A percentile compares a stretch with the other conserved stretches of the same genome.
phyloP scores from a whole-genome alignment of 2,113 vertebrate species.

The Phasianus colchicus region DNA sequence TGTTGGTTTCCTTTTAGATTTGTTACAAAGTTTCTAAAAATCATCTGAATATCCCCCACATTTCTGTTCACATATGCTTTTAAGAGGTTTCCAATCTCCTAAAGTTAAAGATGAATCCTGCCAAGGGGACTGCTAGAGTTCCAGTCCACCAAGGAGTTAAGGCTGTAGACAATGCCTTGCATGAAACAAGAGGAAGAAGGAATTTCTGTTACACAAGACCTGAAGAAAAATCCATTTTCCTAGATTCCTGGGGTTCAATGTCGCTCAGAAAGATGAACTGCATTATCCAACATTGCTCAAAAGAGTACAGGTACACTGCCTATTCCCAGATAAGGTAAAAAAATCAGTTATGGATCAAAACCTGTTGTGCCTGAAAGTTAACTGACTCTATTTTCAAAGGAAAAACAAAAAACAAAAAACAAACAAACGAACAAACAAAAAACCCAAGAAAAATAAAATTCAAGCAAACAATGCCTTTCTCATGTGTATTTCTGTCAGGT shows the following conservation, averaged over 20 bases:
- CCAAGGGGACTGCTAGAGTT: background rate
- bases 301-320: background rate
- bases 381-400: background rate
- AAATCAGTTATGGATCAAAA: background rate
- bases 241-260: background rate
- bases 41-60: background rate
- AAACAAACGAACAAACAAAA: too few relatives aligned
- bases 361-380: background rate
- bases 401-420: background rate
- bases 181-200: background rate
- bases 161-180: background rate
- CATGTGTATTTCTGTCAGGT: background rate
- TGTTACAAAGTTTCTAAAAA: constrained; percentile 6
- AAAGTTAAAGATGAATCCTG: background rate
- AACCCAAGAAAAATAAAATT: background rate
- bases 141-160: background rate
- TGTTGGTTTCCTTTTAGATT: background rate
- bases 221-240: background rate
- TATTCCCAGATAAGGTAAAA: background rate
- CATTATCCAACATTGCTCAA: background rate
- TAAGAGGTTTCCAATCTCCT: background rate
- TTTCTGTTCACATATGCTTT: background rate
- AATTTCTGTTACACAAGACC: background rate
- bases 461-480: background rate
- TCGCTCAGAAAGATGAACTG: background rate